phyloP scores from a whole-genome alignment of 2,888 invertebrate genomes.

The Acrobeloides nanus region DNA sequence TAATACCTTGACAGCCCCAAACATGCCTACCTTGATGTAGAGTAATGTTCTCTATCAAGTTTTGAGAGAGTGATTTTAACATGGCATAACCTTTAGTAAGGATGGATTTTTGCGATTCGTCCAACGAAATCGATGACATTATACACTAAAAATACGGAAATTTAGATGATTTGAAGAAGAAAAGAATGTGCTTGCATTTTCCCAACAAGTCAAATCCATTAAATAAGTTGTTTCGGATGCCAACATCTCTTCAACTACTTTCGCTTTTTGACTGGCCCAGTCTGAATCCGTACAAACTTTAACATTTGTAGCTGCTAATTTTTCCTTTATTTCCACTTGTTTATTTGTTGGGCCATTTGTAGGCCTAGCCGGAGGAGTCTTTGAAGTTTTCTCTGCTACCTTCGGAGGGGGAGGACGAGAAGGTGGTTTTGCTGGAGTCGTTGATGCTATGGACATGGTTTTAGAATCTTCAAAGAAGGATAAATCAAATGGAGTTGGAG shows the following conservation, averaged over 20 bases:
- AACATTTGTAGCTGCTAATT: constrained; percentile 1
- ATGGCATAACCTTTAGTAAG: constrained; percentile 34
- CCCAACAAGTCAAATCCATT: constrained; percentile 22
- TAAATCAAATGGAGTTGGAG: too few relatives aligned
- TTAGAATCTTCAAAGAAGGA: too few relatives aligned
- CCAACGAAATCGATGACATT: constrained; percentile 11
- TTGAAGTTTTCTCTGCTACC: neutral
- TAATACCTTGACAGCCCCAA: too few relatives aligned
- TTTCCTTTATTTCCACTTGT: too few relatives aligned
- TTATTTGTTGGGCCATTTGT: too few relatives aligned
- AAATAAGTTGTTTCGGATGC: constrained; percentile 22
- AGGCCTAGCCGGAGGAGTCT: neutral
- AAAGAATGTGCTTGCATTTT: constrained; percentile 14
- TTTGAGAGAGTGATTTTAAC: constrained; percentile 31
- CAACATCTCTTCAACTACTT: constrained; percentile 26
- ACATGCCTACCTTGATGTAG: constrained; percentile 25
- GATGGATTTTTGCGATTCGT: constrained; percentile 27
- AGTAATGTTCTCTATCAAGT: constrained; percentile 26
- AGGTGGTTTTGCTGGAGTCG: neutral
- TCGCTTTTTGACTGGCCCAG: constrained; percentile 11
- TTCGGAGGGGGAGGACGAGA: neutral
- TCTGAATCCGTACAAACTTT: constrained; percentile 4
- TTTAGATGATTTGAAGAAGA: neutral
- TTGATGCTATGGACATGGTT: too few relatives aligned
- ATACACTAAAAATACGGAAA: constrained; percentile 6